Conservation (phyloP, 2,888 invertebrate species). For the Drosophila cognata region DNA sequence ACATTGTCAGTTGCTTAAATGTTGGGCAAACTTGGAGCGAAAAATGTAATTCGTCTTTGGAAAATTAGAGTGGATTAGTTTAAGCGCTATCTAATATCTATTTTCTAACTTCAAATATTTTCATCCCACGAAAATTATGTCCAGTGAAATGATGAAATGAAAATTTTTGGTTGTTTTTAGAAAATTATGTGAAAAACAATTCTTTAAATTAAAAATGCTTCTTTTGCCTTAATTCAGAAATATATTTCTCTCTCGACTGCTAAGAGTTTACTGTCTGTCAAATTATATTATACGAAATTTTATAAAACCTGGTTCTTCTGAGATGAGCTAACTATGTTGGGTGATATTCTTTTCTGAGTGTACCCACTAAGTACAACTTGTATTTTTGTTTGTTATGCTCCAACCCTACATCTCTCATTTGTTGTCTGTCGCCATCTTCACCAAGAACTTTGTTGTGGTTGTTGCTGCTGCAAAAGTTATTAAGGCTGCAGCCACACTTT, state of each 20-base stretch:
- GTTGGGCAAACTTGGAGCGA: constrained; percentile 64
- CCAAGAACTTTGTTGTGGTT: constrained; percentile 57
- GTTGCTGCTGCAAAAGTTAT: constrained; percentile 63
- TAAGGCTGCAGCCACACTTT: constrained; percentile 75
- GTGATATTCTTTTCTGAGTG: background rate
- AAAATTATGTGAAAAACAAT: background rate
- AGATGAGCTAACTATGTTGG: background rate
- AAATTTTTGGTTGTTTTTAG: background rate
- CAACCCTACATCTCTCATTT: background rate
- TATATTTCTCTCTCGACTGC: background rate
- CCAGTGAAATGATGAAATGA: background rate
- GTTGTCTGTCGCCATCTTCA: constrained; percentile 42
- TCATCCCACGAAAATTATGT: constrained; percentile 4
- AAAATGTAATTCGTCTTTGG: constrained; percentile 68
- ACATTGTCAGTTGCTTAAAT: constrained; percentile 65
- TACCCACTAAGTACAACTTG: constrained; percentile 4
- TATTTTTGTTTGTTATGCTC: constrained; percentile 22
- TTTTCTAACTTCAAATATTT: constrained; percentile 31
- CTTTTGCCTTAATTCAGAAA: background rate
- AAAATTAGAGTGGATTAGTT: constrained; percentile 19
- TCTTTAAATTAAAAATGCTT: background rate
- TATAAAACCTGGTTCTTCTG: background rate
- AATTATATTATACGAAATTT: background rate
- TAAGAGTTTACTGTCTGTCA: too few species aligned
- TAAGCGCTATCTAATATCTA: constrained; percentile 6